A percentile compares a stretch with the other conserved stretches of the same genome.
Conservation (phyloP, 2,113 vertebrate genomes). For the Mungos mungo region DNA sequence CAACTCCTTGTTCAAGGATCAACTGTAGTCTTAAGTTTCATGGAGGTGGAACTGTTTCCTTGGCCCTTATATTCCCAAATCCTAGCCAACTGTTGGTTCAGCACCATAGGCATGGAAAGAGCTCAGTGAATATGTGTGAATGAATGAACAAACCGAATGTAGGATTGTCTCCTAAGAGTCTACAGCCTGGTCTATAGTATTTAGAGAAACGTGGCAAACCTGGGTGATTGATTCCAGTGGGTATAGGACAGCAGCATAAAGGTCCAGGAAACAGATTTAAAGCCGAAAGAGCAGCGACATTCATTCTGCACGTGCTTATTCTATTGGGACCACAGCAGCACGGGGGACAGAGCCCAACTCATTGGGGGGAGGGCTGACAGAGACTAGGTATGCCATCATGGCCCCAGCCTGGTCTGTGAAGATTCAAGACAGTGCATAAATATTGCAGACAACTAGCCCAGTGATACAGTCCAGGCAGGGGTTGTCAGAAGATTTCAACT, state of each 20-base stretch:
- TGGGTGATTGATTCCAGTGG: not conserved
- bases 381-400: too few relatives aligned
- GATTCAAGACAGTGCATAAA: not conserved
- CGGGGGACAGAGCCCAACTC: not conserved
- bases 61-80: not conserved
- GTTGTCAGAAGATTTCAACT: not conserved
- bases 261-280: not conserved
- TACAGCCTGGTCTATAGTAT: not conserved
- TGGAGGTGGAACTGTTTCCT: not conserved
- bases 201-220: not conserved
- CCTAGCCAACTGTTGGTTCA: not conserved
- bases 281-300: not conserved
- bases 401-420: too few relatives aligned
- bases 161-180: not conserved
- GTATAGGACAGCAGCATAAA: not conserved
- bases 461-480: not conserved
- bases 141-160: not conserved
- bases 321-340: not conserved
- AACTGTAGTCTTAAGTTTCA: not conserved
- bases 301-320: not conserved
- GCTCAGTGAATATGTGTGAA: not conserved
- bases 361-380: fast-evolving
- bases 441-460: not conserved
- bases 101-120: not conserved
- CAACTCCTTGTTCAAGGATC: not conserved